Evolutionary conservation across 2,888 invertebrate genomes (phyloP).

Genomic region (Phania funesta): DNA sequence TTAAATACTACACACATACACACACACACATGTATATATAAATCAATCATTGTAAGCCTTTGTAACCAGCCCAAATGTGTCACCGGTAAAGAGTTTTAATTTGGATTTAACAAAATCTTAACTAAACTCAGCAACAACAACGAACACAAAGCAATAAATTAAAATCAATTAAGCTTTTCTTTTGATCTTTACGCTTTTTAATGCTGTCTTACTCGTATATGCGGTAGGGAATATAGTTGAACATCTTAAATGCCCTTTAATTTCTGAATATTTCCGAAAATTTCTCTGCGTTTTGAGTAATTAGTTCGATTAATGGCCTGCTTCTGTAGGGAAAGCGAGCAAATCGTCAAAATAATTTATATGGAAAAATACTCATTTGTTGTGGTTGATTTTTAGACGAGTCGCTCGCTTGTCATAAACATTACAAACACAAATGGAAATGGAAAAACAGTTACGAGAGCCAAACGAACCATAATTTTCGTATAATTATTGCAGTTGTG

Average conservation of each 20-base stretch:
- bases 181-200: slow-evolving; percentile 60
- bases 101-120: slow-evolving; percentile 58
- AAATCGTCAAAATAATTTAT: too few species aligned
- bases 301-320: not conserved
- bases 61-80: slow-evolving; percentile 52
- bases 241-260: slow-evolving; percentile 46
- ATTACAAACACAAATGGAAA: too few species aligned
- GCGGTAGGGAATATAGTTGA: slow-evolving; percentile 22
- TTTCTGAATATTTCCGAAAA: slow-evolving; percentile 33
- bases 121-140: slow-evolving; percentile 6
- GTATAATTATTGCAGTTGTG: too few species aligned
- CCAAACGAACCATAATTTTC: too few species aligned
- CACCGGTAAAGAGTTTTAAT: slow-evolving; percentile 58
- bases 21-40: slow-evolving; percentile 11
- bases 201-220: too few species aligned
- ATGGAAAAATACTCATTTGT: too few species aligned
- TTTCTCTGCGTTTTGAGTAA: not conserved
- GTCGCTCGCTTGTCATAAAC: too few species aligned
- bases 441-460: too few species aligned
- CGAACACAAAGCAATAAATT: slow-evolving; percentile 58
- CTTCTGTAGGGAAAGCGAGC: too few species aligned
- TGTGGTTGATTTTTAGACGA: too few species aligned
- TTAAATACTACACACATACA: not conserved
- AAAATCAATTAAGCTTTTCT: slow-evolving; percentile 65
- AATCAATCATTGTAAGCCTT: slow-evolving; percentile 64